A percentile compares a stretch with the other conserved stretches of the same genome.
Evolutionary conservation across 2,797 vertebrate genomes (phyloP).

Genomic region (Anas flavirostris): DNA sequence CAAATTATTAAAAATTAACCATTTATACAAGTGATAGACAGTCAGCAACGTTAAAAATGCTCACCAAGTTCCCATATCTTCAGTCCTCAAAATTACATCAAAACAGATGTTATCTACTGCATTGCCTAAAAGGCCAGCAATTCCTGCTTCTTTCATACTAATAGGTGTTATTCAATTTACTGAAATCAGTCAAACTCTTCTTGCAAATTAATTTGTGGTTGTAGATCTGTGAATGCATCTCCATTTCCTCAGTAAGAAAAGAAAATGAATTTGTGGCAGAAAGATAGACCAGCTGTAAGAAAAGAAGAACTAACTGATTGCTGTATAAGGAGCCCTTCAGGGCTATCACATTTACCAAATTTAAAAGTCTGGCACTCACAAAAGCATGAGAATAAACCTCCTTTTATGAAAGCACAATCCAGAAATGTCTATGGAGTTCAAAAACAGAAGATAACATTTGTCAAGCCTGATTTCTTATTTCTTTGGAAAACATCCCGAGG

Average conservation of each 20-base stretch:
- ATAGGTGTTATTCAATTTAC: background rate
- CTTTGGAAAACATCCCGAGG: background rate
- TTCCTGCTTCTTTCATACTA: background rate
- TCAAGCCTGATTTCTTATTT: background rate
- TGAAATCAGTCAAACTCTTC: background rate
- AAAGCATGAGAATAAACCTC: background rate
- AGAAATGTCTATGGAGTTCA: background rate
- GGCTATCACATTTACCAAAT: background rate
- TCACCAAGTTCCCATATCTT: background rate
- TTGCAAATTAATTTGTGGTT: conserved; percentile 17
- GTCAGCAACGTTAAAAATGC: background rate
- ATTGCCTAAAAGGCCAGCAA: background rate
- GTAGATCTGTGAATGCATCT: background rate
- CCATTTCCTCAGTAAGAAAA: conserved; percentile 18
- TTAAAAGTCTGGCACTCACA: background rate
- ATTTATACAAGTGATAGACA: background rate
- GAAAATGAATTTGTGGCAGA: background rate
- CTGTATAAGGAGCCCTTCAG: background rate
- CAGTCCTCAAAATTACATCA: background rate
- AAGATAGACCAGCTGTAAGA: background rate
- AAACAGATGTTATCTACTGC: background rate
- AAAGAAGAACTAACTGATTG: background rate
- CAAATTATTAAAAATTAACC: conserved; percentile 1
- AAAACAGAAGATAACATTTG: background rate
- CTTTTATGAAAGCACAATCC: background rate